phyloP scores from a whole-genome alignment of 2,888 invertebrate genomes.

The Pocota personata region DNA sequence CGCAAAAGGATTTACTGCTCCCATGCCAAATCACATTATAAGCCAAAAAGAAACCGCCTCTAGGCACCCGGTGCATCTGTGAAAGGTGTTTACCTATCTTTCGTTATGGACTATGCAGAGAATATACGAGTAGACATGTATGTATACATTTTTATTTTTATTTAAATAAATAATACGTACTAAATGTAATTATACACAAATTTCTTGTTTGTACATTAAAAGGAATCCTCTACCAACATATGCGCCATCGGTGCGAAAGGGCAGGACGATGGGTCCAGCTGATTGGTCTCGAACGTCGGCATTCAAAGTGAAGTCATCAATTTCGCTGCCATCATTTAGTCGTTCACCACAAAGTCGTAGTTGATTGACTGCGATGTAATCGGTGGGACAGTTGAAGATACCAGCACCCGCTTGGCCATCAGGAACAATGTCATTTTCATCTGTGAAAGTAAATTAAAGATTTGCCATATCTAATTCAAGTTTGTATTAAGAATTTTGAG shows the following conservation, averaged over 20 bases:
- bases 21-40: constrained; percentile 68
- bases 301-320: constrained; percentile 86
- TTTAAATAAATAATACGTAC: constrained; percentile 49
- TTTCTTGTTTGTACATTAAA: constrained; percentile 87
- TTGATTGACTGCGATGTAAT: constrained; percentile 88
- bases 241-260: constrained; percentile 87
- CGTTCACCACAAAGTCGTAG: constrained; percentile 89
- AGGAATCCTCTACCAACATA: constrained; percentile 88
- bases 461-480: too few relatives aligned
- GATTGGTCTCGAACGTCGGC: constrained; percentile 88
- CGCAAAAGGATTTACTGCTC: constrained; percentile 57
- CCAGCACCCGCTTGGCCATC: constrained; percentile 89
- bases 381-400: constrained; percentile 89
- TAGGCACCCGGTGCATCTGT: constrained; percentile 74
- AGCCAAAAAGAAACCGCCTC: constrained; percentile 54
- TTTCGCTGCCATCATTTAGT: constrained; percentile 86
- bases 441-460: constrained; percentile 79
- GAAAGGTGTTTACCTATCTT: constrained; percentile 60
- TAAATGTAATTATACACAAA: constrained; percentile 82
- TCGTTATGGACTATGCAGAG: constrained; percentile 13
- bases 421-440: constrained; percentile 86
- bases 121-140: background rate
- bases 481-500: too few relatives aligned
- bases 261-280: constrained; percentile 88
- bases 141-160: background rate